Conservation (phyloP, 2,888 invertebrate genomes). For the Nomada goodeniana region DNA sequence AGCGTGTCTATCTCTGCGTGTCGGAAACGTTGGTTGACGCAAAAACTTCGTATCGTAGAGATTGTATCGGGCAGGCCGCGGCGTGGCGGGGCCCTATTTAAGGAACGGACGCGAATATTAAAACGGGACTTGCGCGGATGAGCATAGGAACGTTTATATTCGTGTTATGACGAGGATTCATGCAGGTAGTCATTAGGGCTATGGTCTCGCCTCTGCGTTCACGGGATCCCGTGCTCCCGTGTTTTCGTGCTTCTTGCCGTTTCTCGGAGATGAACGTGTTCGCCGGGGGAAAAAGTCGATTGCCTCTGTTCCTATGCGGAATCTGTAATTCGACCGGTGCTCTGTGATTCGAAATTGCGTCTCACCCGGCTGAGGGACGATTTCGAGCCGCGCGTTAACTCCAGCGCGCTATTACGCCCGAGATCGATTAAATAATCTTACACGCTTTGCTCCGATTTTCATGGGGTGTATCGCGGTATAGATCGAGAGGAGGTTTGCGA, state of each 20-base stretch:
- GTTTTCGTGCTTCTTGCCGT: conserved; percentile 37
- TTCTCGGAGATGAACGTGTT: conserved; percentile 27
- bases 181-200: conserved; percentile 52
- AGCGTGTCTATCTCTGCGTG: conserved; percentile 16
- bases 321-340: conserved; percentile 36
- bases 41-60: conserved; percentile 51
- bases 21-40: conserved; percentile 58
- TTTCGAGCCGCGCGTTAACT: conserved; percentile 23
- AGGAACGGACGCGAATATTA: conserved; percentile 49
- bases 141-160: conserved; percentile 42
- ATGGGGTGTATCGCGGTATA: not conserved
- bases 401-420: not conserved
- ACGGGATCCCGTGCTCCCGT: conserved; percentile 11
- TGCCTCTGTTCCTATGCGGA: conserved; percentile 30
- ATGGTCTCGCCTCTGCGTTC: conserved; percentile 33
- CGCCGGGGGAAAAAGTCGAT: conserved; percentile 28
- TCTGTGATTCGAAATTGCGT: conserved; percentile 25
- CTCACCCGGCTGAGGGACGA: conserved; percentile 16
- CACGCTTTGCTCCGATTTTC: not conserved
- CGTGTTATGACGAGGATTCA: conserved; percentile 31
- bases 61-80: conserved; percentile 49
- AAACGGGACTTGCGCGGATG: conserved; percentile 48
- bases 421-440: conserved; percentile 15
- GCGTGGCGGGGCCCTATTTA: conserved; percentile 27
- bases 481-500: not conserved